phyloP scores from a whole-genome alignment of 2,888 invertebrate species.

The Sipha maydis region DNA sequence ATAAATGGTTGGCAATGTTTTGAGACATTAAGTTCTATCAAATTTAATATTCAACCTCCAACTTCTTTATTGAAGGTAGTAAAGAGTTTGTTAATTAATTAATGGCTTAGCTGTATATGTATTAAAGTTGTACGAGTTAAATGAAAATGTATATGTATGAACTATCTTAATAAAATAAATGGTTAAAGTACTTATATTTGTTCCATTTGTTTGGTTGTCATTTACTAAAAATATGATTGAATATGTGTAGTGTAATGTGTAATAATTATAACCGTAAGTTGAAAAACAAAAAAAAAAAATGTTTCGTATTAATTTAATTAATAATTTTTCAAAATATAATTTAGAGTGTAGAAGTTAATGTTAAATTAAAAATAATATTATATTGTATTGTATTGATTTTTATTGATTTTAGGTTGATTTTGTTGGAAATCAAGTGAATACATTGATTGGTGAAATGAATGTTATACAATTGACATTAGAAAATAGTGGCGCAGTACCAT shows the following conservation, averaged over 20 bases:
- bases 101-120: no score
- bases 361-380: not conserved
- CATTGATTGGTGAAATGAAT: conserved; percentile 60
- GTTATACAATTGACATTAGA: conserved; percentile 53
- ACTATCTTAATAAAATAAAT: not conserved
- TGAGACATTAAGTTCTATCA: conserved; percentile 35
- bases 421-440: conserved; percentile 49
- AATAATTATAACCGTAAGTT: no score
- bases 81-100: no score
- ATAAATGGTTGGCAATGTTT: conserved; percentile 59
- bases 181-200: not conserved
- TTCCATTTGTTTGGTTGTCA: no score
- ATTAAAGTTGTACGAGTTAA: not conserved
- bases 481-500: conserved; percentile 39
- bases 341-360: not conserved
- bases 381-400: not conserved
- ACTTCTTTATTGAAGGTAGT: conserved; percentile 50
- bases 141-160: not conserved
- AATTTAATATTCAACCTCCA: conserved; percentile 46
- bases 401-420: conserved; percentile 53
- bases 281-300: no score
- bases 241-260: no score
- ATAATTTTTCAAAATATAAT: conserved; percentile 1
- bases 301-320: not conserved
- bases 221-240: no score